Conservation (phyloP, 2,888 invertebrate genomes). For the Acanthopleura granulata region DNA sequence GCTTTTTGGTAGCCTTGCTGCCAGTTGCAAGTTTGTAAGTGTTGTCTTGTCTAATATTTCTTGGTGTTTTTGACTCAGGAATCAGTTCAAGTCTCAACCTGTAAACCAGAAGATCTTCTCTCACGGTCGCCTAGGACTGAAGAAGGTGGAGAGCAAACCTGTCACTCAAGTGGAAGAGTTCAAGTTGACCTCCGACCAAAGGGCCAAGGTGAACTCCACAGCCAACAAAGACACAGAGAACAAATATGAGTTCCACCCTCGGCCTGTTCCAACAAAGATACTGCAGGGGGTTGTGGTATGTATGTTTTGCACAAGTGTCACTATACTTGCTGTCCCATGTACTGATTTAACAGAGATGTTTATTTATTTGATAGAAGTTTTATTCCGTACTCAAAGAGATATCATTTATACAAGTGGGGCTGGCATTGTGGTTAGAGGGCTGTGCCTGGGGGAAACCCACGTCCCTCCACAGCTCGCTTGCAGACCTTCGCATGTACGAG, state of each 20-base stretch:
- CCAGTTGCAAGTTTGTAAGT: neutral
- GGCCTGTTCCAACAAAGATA: slow-evolving; percentile 75
- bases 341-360: too few relatives aligned
- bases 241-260: slow-evolving; percentile 79
- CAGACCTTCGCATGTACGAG: too few relatives aligned
- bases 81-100: slow-evolving; percentile 79
- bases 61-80: slow-evolving; percentile 60
- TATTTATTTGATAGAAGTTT: too few relatives aligned
- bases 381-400: too few relatives aligned
- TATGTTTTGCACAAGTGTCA: too few relatives aligned
- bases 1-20: neutral
- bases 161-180: slow-evolving; percentile 77
- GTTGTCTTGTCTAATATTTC: slow-evolving; percentile 1
- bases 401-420: too few relatives aligned
- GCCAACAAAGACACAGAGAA: slow-evolving; percentile 64
- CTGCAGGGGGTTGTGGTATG: slow-evolving; percentile 57
- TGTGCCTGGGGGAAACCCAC: too few relatives aligned
- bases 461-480: too few relatives aligned
- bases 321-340: too few relatives aligned
- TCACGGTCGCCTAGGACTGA: slow-evolving; percentile 70
- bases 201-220: slow-evolving; percentile 30
- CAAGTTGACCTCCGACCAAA: slow-evolving; percentile 41
- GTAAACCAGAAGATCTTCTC: slow-evolving; percentile 76
- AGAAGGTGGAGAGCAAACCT: slow-evolving; percentile 73
- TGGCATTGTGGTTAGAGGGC: too few relatives aligned